Conservation (phyloP, 2,113 vertebrate species). For the Gymnocephalus cernua region DNA sequence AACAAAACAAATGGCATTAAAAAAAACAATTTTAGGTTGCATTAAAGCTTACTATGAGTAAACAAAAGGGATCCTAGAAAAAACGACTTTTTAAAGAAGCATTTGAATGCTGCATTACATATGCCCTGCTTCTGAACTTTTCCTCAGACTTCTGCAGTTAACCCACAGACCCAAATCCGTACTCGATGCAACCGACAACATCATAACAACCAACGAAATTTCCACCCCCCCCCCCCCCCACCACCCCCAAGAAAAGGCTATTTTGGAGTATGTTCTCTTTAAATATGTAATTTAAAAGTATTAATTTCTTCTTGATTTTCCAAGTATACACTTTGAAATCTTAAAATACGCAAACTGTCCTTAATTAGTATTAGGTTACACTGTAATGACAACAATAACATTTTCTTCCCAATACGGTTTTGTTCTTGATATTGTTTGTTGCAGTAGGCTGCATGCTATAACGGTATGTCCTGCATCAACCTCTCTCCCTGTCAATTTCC, state of each 20-base stretch:
- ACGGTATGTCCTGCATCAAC: slow-evolving; percentile 34
- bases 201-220: slow-evolving; percentile 8
- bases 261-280: neutral
- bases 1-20: neutral
- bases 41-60: neutral
- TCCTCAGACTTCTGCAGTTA: slow-evolving; percentile 3
- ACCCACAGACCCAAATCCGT: slow-evolving; percentile 46
- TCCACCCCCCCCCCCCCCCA: too few species aligned
- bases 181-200: neutral
- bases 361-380: neutral
- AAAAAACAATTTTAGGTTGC: neutral
- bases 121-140: slow-evolving; percentile 79
- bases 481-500: slow-evolving; percentile 55
- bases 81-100: neutral
- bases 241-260: too few species aligned
- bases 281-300: neutral
- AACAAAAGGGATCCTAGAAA: neutral
- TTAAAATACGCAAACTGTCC: too few species aligned
- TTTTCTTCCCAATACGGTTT: neutral
- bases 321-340: too few species aligned
- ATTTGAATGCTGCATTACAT: slow-evolving; percentile 48
- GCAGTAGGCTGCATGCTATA: neutral
- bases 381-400: neutral
- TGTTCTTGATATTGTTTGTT: slow-evolving; percentile 17
- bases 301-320: neutral